These are phyloP conservation scores for Orthosia cruda DNA, from an alignment of 2,888 invertebrate species.

Conservation along the genomic window DNA sequence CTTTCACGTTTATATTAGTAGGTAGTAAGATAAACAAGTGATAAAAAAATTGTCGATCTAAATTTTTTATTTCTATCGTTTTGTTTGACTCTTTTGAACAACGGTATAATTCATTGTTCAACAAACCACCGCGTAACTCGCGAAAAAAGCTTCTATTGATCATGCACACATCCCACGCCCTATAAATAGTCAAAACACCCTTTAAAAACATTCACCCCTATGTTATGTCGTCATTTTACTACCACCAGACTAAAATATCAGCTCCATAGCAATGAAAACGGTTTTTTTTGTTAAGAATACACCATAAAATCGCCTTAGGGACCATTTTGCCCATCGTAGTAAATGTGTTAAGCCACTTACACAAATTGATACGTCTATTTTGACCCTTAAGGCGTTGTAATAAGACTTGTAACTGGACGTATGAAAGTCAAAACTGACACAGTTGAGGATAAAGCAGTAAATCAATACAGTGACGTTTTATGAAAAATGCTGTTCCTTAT, in stretches of 20 bases:
- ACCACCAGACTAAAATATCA: conserved; percentile 56
- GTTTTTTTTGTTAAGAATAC: conserved; percentile 61
- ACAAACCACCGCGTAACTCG: not conserved
- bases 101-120: not conserved
- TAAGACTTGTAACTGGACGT: conserved; percentile 65
- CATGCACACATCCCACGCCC: conserved; percentile 6
- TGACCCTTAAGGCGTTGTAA: conserved; percentile 68
- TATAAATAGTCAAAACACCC: conserved; percentile 56
- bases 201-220: conserved; percentile 54
- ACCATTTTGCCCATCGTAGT: conserved; percentile 63
- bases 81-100: not conserved
- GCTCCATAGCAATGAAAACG: conserved; percentile 62
- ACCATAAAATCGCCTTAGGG: conserved; percentile 75
- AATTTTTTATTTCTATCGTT: not conserved
- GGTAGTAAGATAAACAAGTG: too few relatives aligned
- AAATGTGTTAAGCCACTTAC: conserved; percentile 71
- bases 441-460: conserved; percentile 40
- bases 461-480: conserved; percentile 31
- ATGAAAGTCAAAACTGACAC: conserved; percentile 48
- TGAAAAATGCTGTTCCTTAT: not conserved
- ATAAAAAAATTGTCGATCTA: too few relatives aligned
- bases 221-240: conserved; percentile 46
- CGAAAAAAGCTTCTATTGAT: conserved; percentile 31
- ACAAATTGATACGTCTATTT: conserved; percentile 71
- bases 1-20: too few relatives aligned